Percentiles rank a stretch among this genome's conserved stretches.
Conservation (phyloP, 92 coral and sea anemone genomes). For the Phenganax subtilis region DNA sequence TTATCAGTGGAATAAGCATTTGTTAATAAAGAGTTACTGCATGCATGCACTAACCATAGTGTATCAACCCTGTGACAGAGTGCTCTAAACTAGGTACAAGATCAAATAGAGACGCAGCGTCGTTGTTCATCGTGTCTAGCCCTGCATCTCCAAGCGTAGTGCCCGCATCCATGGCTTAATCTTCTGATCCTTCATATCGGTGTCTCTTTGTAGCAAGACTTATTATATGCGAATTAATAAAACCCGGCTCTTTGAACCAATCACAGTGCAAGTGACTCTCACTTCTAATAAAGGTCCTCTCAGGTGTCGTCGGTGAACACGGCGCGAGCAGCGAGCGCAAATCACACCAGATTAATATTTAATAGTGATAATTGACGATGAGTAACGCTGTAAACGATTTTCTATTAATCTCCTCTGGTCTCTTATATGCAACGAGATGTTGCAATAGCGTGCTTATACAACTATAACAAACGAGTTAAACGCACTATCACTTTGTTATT, state of each 20-base stretch:
- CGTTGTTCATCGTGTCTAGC: slow-evolving; percentile 54
- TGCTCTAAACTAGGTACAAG: slow-evolving; percentile 97
- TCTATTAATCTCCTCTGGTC: slow-evolving; percentile 65
- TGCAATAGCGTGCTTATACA: neutral
- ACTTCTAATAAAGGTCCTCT: slow-evolving; percentile 99
- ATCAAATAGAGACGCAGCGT: slow-evolving; percentile 77
- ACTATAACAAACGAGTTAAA: slow-evolving; percentile 5
- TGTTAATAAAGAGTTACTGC: slow-evolving; percentile 67
- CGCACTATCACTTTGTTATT: neutral
- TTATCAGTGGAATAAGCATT: slow-evolving; percentile 92
- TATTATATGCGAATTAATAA: slow-evolving; percentile 99
- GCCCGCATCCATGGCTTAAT: slow-evolving; percentile 97
- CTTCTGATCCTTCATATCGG: slow-evolving; percentile 98
- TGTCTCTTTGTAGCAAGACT: slow-evolving; percentile 86
- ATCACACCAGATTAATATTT: slow-evolving; percentile 99
- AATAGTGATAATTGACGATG: slow-evolving; percentile 99
- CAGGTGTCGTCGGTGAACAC: slow-evolving; percentile 78
- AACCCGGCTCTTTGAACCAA: slow-evolving; percentile 77
- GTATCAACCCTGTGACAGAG: slow-evolving; percentile 81
- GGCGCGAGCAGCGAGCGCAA: slow-evolving; percentile 92
- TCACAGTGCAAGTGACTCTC: slow-evolving; percentile 78
- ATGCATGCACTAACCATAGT: slow-evolving; percentile 70
- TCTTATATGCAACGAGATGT: slow-evolving; percentile 13
- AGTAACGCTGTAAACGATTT: slow-evolving; percentile 94
- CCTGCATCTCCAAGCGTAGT: slow-evolving; percentile 51